Conservation (phyloP, 2,797 vertebrate species). For the Myiotriccus ornatus region DNA sequence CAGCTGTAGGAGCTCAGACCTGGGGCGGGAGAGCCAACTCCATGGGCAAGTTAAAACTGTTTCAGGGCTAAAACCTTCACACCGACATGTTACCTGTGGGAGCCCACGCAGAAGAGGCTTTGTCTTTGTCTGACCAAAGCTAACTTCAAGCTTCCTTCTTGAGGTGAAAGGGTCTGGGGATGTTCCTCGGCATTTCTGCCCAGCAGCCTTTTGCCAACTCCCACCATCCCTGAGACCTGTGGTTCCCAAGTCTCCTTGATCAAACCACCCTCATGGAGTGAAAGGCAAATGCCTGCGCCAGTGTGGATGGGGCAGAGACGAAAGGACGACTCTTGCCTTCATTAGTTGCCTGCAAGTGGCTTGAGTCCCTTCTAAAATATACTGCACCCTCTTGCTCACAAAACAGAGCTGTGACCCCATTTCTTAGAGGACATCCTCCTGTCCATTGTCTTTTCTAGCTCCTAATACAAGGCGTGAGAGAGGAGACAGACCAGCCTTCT, state of each 20-base stretch:
- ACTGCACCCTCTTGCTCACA: background rate
- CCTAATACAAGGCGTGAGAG: background rate
- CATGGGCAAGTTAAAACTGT: constrained; percentile 11
- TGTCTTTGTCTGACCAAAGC: background rate
- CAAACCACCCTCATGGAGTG: background rate
- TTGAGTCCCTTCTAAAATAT: background rate
- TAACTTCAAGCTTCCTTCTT: background rate
- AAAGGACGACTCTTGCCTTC: background rate
- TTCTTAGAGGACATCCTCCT: background rate
- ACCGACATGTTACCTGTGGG: background rate
- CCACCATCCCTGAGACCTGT: background rate
- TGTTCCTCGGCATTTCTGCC: background rate
- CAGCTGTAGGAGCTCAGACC: background rate
- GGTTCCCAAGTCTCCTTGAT: fast-evolving
- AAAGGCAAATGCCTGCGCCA: background rate
- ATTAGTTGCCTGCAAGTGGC: background rate
- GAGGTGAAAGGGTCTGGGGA: background rate
- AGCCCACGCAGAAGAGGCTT: background rate
- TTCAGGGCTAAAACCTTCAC: background rate
- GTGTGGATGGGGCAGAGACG: background rate
- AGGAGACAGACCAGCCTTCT: background rate
- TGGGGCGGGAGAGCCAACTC: background rate
- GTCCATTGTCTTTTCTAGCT: background rate
- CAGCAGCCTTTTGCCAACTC: background rate
- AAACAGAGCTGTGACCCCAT: background rate